These are phyloP conservation scores for Tetraodon nigroviridis DNA, from an alignment of 2,113 vertebrate species.

Conservation along the genomic window DNA sequence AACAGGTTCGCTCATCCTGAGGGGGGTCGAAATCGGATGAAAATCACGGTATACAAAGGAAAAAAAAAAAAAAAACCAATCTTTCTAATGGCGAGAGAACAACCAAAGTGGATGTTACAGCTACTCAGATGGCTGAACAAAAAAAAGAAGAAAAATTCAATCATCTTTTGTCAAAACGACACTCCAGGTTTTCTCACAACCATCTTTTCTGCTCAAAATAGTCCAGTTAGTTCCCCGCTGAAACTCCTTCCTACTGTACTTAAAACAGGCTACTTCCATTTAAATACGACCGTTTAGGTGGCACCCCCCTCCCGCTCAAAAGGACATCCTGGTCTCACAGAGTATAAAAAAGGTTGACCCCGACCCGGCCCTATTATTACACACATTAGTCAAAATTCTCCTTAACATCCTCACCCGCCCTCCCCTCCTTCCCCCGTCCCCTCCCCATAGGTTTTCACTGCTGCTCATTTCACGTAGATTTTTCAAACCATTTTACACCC, in stretches of 20 bases:
- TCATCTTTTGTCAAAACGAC: constrained; percentile 26
- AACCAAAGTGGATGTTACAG: constrained; percentile 50
- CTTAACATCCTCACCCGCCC: constrained; percentile 13
- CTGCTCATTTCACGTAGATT: constrained; percentile 39
- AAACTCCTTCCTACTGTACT: constrained; percentile 42
- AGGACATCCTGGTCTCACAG: constrained; percentile 57
- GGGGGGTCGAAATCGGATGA: constrained; percentile 50
- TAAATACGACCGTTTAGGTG: constrained; percentile 69
- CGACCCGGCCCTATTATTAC: constrained; percentile 51
- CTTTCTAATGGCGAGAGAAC: constrained; percentile 30
- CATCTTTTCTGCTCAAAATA: constrained; percentile 11
- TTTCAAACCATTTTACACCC: constrained; percentile 11
- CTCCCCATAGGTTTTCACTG: constrained; percentile 14
- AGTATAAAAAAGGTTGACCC: constrained; percentile 65
- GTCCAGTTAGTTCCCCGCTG: constrained; percentile 41
- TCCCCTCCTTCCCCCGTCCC: constrained; percentile 10
- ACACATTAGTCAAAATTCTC: constrained; percentile 61
- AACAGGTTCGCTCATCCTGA: constrained; percentile 48
- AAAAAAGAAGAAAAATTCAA: constrained; percentile 17
- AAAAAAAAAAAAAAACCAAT: constrained; percentile 16
- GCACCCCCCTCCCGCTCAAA: constrained; percentile 41
- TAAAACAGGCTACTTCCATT: constrained; percentile 63
- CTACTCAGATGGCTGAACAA: constrained; percentile 42
- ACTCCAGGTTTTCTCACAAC: constrained; percentile 13
- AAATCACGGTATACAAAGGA: constrained; percentile 30